Evolutionary conservation across 2,888 invertebrate genomes (phyloP), one percentile per base, ranked within the genome.

Genomic region (Drosophila recens): DNA sequence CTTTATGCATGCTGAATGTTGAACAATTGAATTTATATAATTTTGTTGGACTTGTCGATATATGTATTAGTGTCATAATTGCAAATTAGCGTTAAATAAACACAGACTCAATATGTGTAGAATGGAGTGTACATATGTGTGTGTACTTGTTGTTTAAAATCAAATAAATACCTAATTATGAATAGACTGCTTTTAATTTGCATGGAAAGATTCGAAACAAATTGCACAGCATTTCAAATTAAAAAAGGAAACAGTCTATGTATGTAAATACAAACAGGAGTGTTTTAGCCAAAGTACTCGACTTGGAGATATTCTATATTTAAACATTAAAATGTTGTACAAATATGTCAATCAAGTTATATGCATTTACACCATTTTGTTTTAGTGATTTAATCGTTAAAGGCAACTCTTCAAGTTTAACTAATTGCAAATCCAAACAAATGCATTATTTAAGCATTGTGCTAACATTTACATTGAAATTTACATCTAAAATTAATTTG

Each of bases 61-160:
- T 36, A n/a, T 42, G 40, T 56, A 27, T 61, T 56, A 53, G 43
- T 70, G 59, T 40, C 49, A 59, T 63, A 58, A 67, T 67, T 56
- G 54, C 52, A 56, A 79, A 70, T 79, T 70, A 45, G 15, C 58
- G 46, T 58, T 54, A 67, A 59, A 53, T 52, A 69, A 74, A 79
- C 70, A 74, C 67, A 36, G 13, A 4, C 34, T 8, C 10, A 36
- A 34, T 34, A 48, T 57, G 43, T 36, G 49, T 58, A 27, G 11
- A 30, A 15, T n/a, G 20, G 48, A 48, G 48, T 57, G 40, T 54
- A 20, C 42, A 8, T 36, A n/a, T 56, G 23, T 36, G 34, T 15
- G 15, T 30, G 43, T 53, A 56, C 36, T 62, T 67, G 40, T 59
- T 71, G 45, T 43, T 59, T 36, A 38, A 45, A 54, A 65, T 56